Percentiles rank a stretch among this genome's conserved stretches.
Evolutionary conservation across 2,113 vertebrate species (phyloP).

Genomic region (Nycticryphes semicollaris): DNA sequence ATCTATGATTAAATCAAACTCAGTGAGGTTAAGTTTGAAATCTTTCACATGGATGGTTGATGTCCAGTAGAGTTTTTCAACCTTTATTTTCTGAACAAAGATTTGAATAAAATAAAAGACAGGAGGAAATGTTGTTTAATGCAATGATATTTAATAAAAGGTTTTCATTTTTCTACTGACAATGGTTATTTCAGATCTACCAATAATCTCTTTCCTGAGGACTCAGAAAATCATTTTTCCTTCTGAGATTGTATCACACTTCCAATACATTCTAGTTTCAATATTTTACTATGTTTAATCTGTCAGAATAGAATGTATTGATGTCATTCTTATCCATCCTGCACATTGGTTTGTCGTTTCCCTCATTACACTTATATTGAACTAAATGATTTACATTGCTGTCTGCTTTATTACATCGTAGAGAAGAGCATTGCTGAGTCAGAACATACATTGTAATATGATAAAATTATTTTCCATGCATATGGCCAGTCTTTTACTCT

Average conservation of each 20-base stretch:
- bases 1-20: not conserved
- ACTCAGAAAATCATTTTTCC: constrained; percentile 8
- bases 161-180: not conserved
- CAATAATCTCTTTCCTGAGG: constrained; percentile 19
- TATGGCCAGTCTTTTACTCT: not conserved
- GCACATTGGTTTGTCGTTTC: constrained; percentile 65
- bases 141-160: not conserved
- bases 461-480: constrained; percentile 68
- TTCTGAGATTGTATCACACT: constrained; percentile 48
- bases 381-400: constrained; percentile 61
- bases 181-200: not conserved
- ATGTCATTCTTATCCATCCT: constrained; percentile 66
- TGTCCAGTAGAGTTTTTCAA: not conserved
- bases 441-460: constrained; percentile 59
- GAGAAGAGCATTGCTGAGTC: constrained; percentile 49
- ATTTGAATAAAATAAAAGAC: not conserved
- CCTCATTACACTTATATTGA: constrained; percentile 56
- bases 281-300: constrained; percentile 72
- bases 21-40: not conserved
- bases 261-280: constrained; percentile 59
- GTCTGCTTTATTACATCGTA: constrained; percentile 61
- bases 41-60: not conserved
- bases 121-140: not conserved
- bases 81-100: not conserved
- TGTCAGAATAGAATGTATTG: constrained; percentile 58